These are phyloP conservation scores for Lepas anatifera DNA, from an alignment of 2,888 invertebrate genomes.

Conservation along the genomic window DNA sequence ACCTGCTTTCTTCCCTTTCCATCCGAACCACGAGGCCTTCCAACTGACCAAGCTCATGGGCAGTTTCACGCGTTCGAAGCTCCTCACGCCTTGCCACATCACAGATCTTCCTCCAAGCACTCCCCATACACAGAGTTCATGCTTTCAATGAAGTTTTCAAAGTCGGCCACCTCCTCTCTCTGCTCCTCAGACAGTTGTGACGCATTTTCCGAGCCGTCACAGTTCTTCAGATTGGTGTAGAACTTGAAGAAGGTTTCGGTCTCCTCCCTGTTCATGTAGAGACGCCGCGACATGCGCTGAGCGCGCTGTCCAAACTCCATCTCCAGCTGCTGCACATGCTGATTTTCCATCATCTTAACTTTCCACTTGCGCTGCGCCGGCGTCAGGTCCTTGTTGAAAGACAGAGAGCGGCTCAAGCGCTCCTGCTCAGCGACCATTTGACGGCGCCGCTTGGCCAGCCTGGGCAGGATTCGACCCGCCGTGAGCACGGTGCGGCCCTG, in stretches of 20 bases:
- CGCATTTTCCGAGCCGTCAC: not conserved
- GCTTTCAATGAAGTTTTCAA: not conserved
- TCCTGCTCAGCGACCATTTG: not conserved
- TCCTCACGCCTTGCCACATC: too few species aligned
- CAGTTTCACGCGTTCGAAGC: too few species aligned
- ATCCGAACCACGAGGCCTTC: too few species aligned
- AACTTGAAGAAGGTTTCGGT: conserved; percentile 14
- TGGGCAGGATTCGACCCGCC: not conserved
- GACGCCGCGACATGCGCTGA: conserved; percentile 22
- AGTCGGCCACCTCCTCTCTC: not conserved
- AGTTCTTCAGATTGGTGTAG: not conserved
- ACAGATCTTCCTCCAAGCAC: not conserved
- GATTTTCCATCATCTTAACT: conserved; percentile 20
- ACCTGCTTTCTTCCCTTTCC: too few species aligned
- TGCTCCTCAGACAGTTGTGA: not conserved
- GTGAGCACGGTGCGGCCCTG: not conserved
- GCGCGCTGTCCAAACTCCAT: conserved; percentile 18
- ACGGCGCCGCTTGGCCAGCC: not conserved
- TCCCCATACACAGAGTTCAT: not conserved
- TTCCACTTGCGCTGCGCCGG: conserved; percentile 14
- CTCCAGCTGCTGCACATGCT: conserved; percentile 21
- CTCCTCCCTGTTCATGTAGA: conserved; percentile 21
- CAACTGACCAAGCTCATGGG: too few species aligned
- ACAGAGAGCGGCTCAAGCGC: not conserved
- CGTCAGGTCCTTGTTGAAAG: not conserved